A percentile compares a stretch with the other conserved stretches of the same genome.
These are phyloP conservation scores for Limonius californicus DNA, from an alignment of 1,140 invertebrate species.

Conservation along the genomic window DNA sequence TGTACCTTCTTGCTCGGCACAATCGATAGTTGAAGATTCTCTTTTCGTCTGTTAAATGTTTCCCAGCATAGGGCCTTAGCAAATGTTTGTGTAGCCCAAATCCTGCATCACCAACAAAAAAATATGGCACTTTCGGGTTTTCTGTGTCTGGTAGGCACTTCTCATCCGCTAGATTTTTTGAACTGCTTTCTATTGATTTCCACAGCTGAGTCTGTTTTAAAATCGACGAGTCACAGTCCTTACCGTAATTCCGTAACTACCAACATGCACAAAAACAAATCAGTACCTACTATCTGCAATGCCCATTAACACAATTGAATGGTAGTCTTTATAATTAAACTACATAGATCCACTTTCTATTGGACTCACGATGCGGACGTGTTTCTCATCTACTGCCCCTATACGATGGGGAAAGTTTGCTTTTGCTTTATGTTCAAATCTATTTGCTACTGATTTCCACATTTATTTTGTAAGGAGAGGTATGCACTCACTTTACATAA, in stretches of 20 bases:
- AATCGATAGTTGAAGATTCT: slow-evolving; percentile 49
- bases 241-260: slow-evolving; percentile 17
- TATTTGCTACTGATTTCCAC: neutral
- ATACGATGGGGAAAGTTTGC: slow-evolving; percentile 5
- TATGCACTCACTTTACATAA: slow-evolving; percentile 2
- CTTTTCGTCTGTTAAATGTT: slow-evolving; percentile 37
- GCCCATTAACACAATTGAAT: slow-evolving; percentile 42
- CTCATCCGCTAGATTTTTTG: slow-evolving; percentile 19
- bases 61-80: slow-evolving; percentile 41
- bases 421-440: neutral
- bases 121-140: no score
- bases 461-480: neutral
- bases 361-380: slow-evolving; percentile 24
- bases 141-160: slow-evolving; percentile 28
- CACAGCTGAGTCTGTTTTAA: slow-evolving; percentile 19
- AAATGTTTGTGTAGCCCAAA: slow-evolving; percentile 40
- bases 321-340: slow-evolving; percentile 40
- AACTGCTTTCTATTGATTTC: slow-evolving; percentile 26
- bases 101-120: slow-evolving; percentile 40
- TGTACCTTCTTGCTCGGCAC: slow-evolving; percentile 39
- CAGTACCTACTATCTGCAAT: slow-evolving; percentile 39
- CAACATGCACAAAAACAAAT: slow-evolving; percentile 37
- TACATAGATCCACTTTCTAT: slow-evolving; percentile 19
- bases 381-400: no score
- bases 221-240: slow-evolving; percentile 20